Conservation (phyloP, 2,888 invertebrate species). For the Latrodectus elegans region DNA sequence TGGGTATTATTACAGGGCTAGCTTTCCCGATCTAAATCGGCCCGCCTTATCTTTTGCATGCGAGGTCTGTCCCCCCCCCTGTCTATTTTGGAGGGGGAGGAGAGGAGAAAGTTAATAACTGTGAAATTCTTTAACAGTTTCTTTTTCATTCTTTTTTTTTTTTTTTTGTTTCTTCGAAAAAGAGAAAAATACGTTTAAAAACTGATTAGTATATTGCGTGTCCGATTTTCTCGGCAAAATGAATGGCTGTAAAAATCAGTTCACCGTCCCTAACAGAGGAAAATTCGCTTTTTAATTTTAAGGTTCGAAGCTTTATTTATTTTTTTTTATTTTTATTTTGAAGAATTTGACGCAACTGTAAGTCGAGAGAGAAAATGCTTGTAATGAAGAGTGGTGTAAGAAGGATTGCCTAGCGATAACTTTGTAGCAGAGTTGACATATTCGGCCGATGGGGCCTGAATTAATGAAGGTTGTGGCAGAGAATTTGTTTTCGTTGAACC, state of each 20-base stretch:
- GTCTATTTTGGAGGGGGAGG: neutral
- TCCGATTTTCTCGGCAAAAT: constrained; percentile 35
- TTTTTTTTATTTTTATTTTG: neutral
- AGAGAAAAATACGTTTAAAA: constrained; percentile 63
- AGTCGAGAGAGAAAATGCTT: no score
- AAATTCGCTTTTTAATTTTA: constrained; percentile 19
- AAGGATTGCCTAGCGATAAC: no score
- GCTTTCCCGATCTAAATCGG: constrained; percentile 44
- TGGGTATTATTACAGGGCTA: constrained; percentile 66
- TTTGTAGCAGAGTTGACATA: no score
- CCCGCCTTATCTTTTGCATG: constrained; percentile 4
- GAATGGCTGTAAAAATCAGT: constrained; percentile 57
- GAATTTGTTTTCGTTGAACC: no score
- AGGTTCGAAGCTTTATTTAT: neutral
- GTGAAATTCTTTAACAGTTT: constrained; percentile 46
- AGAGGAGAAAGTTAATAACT: constrained; percentile 53
- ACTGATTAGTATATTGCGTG: constrained; percentile 69
- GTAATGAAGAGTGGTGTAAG: no score
- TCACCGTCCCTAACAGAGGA: constrained; percentile 28
- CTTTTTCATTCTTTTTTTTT: constrained; percentile 24
- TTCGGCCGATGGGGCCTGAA: no score
- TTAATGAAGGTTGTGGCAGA: no score
- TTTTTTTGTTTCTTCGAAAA: constrained; percentile 22
- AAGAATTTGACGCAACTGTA: no score
- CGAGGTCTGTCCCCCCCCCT: neutral